Evolutionary conservation across 2,888 invertebrate genomes (phyloP).

Genomic region (Rotaria magnacalcarata): DNA sequence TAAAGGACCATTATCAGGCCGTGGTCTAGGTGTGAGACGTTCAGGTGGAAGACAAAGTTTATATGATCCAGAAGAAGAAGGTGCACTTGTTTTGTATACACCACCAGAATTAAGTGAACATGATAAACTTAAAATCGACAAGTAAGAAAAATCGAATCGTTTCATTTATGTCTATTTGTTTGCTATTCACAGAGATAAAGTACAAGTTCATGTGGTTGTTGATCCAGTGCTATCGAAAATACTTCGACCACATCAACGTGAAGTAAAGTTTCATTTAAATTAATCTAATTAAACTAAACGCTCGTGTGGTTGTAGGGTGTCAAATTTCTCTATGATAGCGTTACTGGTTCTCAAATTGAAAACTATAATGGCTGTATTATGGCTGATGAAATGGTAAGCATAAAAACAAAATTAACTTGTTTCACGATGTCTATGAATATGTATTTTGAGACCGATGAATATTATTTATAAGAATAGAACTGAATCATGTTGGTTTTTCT

Average conservation of each 20-base stretch:
- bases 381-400: conserved; percentile 88
- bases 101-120: conserved; percentile 80
- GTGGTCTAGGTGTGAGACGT: conserved; percentile 38
- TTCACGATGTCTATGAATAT: too few relatives aligned
- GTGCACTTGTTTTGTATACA: conserved; percentile 78
- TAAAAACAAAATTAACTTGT: not conserved
- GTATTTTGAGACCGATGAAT: too few relatives aligned
- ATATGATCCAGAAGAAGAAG: conserved; percentile 85
- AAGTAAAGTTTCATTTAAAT: conserved; percentile 61
- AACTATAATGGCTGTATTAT: conserved; percentile 89
- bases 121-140: conserved; percentile 76
- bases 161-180: conserved; percentile 38
- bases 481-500: conserved; percentile 40
- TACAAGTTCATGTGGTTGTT: conserved; percentile 87
- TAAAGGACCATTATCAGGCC: conserved; percentile 37
- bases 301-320: conserved; percentile 68
- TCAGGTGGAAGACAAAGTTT: conserved; percentile 57
- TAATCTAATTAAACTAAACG: not conserved
- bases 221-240: conserved; percentile 85
- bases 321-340: conserved; percentile 97
- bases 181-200: conserved; percentile 60
- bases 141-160: conserved; percentile 59
- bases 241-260: conserved; percentile 90
- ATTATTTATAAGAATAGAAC: too few relatives aligned
- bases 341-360: conserved; percentile 81